Conservation (phyloP, 1,140 invertebrate species). For the Caerostris darwini region DNA sequence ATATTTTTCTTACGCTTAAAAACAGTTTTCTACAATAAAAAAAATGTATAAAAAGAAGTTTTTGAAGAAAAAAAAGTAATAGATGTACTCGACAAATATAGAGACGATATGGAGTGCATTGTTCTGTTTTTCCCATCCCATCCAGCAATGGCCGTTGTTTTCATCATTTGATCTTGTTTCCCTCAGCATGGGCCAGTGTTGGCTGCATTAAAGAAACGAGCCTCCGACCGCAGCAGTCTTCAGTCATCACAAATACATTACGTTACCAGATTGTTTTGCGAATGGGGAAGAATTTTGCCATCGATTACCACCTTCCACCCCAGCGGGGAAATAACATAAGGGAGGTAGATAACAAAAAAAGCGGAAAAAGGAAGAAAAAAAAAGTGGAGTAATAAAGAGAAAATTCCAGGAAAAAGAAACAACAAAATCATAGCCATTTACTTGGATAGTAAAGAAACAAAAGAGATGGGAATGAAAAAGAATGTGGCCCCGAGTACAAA, state of each 20-base stretch:
- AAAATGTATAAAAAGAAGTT: not conserved
- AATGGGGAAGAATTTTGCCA: conserved; percentile 8
- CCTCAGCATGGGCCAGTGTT: conserved; percentile 8
- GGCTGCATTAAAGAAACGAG: conserved; percentile 75
- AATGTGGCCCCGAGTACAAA: not conserved
- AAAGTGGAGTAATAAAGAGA: conserved; percentile 70
- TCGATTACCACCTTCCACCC: conserved; percentile 7
- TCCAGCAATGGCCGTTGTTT: conserved; percentile 56
- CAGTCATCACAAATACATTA: conserved; percentile 77
- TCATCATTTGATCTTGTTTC: conserved; percentile 71
- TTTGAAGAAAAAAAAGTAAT: not conserved
- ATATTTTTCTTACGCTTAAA: not conserved
- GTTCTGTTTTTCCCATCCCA: conserved; percentile 1
- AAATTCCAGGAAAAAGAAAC: conserved; percentile 74
- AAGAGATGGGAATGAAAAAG: conserved; percentile 53
- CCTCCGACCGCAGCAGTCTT: conserved; percentile 46
- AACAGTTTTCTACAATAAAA: not conserved
- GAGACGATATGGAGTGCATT: conserved; percentile 53
- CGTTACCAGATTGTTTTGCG: conserved; percentile 73
- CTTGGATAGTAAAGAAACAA: conserved; percentile 68
- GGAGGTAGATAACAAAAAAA: not conserved
- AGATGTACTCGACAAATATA: not conserved
- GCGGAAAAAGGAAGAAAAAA: not conserved
- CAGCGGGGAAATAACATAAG: conserved; percentile 21
- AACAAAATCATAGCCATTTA: conserved; percentile 77